These are phyloP conservation scores for Toxotes jaculatrix DNA, from an alignment of 2,113 vertebrate genomes.

Conservation along the genomic window DNA sequence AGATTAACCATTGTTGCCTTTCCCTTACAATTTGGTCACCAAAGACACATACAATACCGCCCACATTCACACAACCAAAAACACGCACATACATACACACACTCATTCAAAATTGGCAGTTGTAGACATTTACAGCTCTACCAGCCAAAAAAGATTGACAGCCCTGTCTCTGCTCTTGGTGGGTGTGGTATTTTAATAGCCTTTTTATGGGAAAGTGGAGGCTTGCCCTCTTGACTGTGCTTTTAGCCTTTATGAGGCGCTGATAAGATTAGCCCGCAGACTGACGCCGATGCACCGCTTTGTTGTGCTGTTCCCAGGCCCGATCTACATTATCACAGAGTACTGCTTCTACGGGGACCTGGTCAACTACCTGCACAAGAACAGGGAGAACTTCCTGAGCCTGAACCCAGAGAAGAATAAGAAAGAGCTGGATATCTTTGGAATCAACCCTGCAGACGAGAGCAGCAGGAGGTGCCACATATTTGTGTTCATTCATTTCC, in stretches of 20 bases:
- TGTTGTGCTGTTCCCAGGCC: constrained; percentile 84
- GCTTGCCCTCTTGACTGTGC: constrained; percentile 64
- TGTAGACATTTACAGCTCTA: constrained; percentile 22
- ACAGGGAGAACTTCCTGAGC: constrained; percentile 94
- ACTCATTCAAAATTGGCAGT: constrained; percentile 13
- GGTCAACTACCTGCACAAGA: constrained; percentile 99
- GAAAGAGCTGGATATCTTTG: constrained; percentile 97
- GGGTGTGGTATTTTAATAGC: constrained; percentile 75
- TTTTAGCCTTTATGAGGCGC: constrained; percentile 76
- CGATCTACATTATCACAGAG: constrained; percentile 99
- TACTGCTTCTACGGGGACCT: constrained; percentile 98
- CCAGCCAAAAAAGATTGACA: constrained; percentile 43
- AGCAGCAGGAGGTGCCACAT: constrained; percentile 92
- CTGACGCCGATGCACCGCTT: constrained; percentile 65
- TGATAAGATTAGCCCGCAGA: constrained; percentile 81
- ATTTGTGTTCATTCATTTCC: neutral
- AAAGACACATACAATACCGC: constrained; percentile 15
- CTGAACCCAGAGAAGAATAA: constrained; percentile 92
- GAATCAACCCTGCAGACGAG: constrained; percentile 94
- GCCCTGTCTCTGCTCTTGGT: constrained; percentile 21
- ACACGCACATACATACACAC: neutral
- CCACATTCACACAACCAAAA: constrained; percentile 21
- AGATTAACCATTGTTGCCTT: constrained; percentile 22
- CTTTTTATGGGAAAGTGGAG: constrained; percentile 71
- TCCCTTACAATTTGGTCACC: constrained; percentile 30